Evolutionary conservation across 2,113 vertebrate species (phyloP).

Genomic region (Nerophis ophidion): DNA sequence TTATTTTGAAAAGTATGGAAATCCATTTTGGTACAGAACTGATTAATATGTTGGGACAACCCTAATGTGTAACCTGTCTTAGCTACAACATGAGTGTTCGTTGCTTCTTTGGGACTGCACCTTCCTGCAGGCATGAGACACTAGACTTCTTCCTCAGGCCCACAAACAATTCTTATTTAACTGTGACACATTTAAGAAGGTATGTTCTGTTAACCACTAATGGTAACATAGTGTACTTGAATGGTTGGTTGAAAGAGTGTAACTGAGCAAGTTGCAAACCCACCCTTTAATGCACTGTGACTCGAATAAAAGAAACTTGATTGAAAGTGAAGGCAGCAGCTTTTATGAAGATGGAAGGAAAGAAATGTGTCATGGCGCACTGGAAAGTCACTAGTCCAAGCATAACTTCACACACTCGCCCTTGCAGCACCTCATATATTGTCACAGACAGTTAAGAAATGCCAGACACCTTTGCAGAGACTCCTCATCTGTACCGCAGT

Average conservation of each 20-base stretch:
- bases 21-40: too few species aligned
- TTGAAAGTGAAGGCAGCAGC: constrained; percentile 5
- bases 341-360: not conserved
- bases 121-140: too few species aligned
- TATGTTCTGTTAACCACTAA: not conserved
- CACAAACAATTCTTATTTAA: too few species aligned
- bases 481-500: constrained; percentile 22
- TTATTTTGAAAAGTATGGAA: too few species aligned
- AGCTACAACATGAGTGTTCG: too few species aligned
- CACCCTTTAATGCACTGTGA: too few species aligned
- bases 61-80: too few species aligned
- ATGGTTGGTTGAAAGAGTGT: not conserved
- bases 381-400: constrained; percentile 9
- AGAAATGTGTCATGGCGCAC: constrained; percentile 8
- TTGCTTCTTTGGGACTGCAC: too few species aligned
- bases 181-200: not conserved
- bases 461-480: constrained; percentile 39
- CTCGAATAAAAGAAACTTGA: not conserved
- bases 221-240: not conserved
- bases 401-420: constrained; percentile 17
- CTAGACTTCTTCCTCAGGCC: too few species aligned
- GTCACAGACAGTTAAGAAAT: constrained; percentile 34
- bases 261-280: too few species aligned
- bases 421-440: constrained; percentile 14
- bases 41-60: too few species aligned